Evolutionary conservation across 2,113 vertebrate genomes (phyloP).

Genomic region (Microtus oregoni): DNA sequence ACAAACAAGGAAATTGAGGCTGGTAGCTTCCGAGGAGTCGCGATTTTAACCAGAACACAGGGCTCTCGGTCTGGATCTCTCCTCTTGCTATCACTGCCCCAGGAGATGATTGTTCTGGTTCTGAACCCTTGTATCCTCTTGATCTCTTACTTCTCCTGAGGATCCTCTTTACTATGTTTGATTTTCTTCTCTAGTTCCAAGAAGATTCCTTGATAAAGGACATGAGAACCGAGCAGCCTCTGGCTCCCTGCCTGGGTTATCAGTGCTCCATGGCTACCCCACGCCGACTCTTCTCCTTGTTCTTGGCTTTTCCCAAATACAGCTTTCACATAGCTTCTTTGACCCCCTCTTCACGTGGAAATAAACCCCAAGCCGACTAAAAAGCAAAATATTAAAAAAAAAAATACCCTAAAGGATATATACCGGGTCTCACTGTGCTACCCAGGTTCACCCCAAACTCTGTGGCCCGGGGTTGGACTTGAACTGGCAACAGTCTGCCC

Average conservation of each 20-base stretch:
- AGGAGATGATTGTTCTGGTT: background rate
- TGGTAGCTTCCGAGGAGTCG: background rate
- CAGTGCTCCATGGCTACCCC: background rate
- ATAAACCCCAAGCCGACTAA: conserved; percentile 60
- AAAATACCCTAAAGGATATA: background rate
- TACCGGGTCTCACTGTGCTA: too few relatives aligned
- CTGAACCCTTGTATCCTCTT: background rate
- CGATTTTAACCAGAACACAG: background rate
- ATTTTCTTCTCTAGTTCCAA: conserved; percentile 36
- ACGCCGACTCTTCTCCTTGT: conserved; percentile 36
- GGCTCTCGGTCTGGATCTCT: background rate
- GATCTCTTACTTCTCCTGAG: background rate
- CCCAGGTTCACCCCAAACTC: background rate
- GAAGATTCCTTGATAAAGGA: conserved; percentile 63
- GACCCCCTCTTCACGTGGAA: conserved; percentile 59
- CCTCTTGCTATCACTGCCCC: background rate
- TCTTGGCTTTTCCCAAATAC: conserved; percentile 69
- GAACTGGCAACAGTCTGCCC: background rate
- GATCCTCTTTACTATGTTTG: conserved; percentile 55
- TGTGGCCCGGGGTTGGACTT: background rate
- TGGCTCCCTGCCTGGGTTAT: conserved; percentile 10
- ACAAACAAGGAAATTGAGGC: conserved; percentile 26
- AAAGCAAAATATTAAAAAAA: conserved; percentile 34
- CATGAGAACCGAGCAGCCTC: conserved; percentile 11
- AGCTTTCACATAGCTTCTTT: conserved; percentile 50